Conservation (phyloP, 2,888 invertebrate genomes). For the Dolomedes plantarius region DNA sequence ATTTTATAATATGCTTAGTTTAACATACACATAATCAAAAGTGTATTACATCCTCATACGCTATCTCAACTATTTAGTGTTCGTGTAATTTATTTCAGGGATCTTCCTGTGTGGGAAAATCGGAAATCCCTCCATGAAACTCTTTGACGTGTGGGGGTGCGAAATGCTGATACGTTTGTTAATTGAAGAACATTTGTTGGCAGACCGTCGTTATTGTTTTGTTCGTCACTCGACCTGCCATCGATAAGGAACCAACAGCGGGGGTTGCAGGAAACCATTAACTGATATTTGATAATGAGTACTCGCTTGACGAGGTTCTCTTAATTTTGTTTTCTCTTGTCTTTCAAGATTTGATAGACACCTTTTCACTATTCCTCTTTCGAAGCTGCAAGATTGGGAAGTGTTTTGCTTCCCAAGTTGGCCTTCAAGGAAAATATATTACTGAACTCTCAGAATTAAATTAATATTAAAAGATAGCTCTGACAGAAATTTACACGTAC, state of each 20-base stretch:
- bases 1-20: no score
- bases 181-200: constrained; percentile 14
- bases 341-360: background rate
- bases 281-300: constrained; percentile 17
- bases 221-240: background rate
- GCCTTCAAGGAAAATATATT: background rate
- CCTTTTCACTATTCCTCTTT: background rate
- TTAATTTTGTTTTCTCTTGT: background rate
- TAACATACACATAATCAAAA: no score
- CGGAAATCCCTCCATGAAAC: background rate
- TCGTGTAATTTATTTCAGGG: no score
- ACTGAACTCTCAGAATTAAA: no score
- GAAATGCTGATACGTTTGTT: background rate
- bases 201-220: background rate
- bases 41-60: no score
- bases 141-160: background rate
- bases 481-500: no score
- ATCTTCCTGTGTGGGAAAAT: background rate
- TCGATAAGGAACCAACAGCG: constrained; percentile 1
- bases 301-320: background rate
- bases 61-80: no score
- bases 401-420: background rate
- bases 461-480: no score
- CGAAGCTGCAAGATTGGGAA: background rate
- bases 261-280: constrained; percentile 11